These are phyloP conservation scores for Agrotis ipsilon DNA, from an alignment of 2,888 invertebrate genomes.

Conservation along the genomic window DNA sequence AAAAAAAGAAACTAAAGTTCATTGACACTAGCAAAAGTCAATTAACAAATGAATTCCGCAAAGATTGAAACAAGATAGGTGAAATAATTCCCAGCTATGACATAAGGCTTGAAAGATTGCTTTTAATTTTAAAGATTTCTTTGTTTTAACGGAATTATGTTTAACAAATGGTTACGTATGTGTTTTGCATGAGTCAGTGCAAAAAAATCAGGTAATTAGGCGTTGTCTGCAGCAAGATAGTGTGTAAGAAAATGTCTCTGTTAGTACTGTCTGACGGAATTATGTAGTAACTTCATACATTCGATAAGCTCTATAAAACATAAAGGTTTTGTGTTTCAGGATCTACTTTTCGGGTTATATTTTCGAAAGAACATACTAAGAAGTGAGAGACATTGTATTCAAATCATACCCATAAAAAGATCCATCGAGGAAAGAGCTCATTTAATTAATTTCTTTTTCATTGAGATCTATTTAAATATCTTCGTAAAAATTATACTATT, in stretches of 20 bases:
- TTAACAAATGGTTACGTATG: conserved; percentile 44
- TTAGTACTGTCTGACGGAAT: conserved; percentile 46
- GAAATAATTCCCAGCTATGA: conserved; percentile 44
- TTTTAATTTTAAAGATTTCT: conserved; percentile 44
- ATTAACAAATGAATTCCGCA: conserved; percentile 35
- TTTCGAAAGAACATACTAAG: no score
- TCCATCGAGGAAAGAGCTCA: no score
- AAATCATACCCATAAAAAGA: no score
- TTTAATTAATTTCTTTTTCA: no score
- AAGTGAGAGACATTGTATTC: no score
- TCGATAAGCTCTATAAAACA: conserved; percentile 48
- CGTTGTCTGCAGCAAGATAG: conserved; percentile 42
- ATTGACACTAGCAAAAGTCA: conserved; percentile 17
- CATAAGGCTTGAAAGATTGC: conserved; percentile 47
- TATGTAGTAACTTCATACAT: conserved; percentile 56
- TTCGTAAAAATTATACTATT: no score
- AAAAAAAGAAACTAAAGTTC: conserved; percentile 16
- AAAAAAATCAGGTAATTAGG: conserved; percentile 51
- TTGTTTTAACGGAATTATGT: conserved; percentile 42
- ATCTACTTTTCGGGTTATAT: background rate
- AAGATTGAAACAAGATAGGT: conserved; percentile 27
- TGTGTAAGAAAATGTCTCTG: conserved; percentile 48
- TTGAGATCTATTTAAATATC: no score
- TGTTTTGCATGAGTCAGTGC: conserved; percentile 51
- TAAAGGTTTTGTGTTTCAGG: conserved; percentile 8